Base-by-base conservation (phyloP, 2,797 vertebrate species). In the Trematomus bernacchii region DNA sequence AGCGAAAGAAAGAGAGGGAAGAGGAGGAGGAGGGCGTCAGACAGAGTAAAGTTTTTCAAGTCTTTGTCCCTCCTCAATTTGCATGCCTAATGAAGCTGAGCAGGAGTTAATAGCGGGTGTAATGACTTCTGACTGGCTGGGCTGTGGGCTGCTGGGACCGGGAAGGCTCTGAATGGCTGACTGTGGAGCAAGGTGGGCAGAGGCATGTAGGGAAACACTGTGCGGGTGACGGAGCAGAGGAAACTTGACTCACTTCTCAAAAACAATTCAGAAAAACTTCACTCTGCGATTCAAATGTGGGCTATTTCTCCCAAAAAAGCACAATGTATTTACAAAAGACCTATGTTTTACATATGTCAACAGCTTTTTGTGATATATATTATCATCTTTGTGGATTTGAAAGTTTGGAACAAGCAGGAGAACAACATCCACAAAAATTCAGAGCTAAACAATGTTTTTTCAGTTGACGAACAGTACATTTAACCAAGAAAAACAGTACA, bases 61-160 rank as follows among this genome's bases (percentile, higher is more conserved):
- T 93, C 92, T 88, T 94, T 94, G 91, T 84, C 85, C 95, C 93
- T 96, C 95, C 96, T 96, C 96, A 96, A 97, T 98, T 97, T 97
- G 95, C 96, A 97, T 97, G 96, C 95, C 95, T 98, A 99, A 99
- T 98, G 98, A 98, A 96, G 96, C 97, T 95, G 89, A 96, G 96
- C 96, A 94, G 95, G 96, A 99, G 97, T 97, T 98, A 99, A 99
- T 98, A 98, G 97, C 87, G 96, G 96, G 96, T 98, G 96, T 98
- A 99, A 98, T 98, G 97, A 97, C 97, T 97, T 98, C 97, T 98
- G 97, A 98, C 97, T 97, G 96, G 95, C 97, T 96, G 95, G 95
- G 85, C 81, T 88, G 74, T 80, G 81, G 84, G 82, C 85, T 90
- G 87, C 79, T 72, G 88, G 90, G 87, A 87, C 84, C 58, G 59